These are phyloP conservation scores for Monoplex corrugatus DNA, from an alignment of 2,888 invertebrate species.

Conservation along the genomic window DNA sequence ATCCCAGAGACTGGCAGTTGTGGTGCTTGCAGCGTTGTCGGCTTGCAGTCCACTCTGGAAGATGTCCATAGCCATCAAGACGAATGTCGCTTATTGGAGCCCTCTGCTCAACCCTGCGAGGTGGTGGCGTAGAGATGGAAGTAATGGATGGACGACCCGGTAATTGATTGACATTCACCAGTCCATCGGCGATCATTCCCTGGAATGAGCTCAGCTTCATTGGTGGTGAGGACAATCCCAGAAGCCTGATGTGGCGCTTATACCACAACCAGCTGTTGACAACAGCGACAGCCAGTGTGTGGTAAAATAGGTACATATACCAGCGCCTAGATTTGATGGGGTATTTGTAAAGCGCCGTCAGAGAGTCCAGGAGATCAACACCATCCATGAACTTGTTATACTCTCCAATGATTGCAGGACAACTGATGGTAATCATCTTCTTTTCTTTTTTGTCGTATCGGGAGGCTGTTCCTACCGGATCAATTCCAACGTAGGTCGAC, in stretches of 20 bases:
- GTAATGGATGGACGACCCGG: too few relatives aligned
- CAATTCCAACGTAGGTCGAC: constrained; percentile 56
- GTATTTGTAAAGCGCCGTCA: constrained; percentile 46
- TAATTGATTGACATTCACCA: too few relatives aligned
- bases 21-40: constrained; percentile 43
- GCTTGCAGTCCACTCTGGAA: constrained; percentile 20
- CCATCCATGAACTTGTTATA: constrained; percentile 55
- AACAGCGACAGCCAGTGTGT: constrained; percentile 54
- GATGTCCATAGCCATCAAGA: constrained; percentile 45
- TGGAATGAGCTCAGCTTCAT: too few relatives aligned
- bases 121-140: too few relatives aligned
- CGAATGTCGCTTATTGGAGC: constrained; percentile 45
- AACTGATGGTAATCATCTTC: constrained; percentile 11
- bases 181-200: too few relatives aligned
- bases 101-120: neutral
- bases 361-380: constrained; percentile 49
- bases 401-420: constrained; percentile 49
- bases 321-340: constrained; percentile 52
- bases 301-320: constrained; percentile 60
- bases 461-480: neutral
- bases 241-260: too few relatives aligned
- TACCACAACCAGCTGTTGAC: constrained; percentile 59
- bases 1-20: constrained; percentile 15
- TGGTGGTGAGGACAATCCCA: too few relatives aligned
- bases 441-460: constrained; percentile 49